Evolutionary conservation across 2,113 vertebrate genomes (phyloP).

Genomic region (Etheostoma cragini): DNA sequence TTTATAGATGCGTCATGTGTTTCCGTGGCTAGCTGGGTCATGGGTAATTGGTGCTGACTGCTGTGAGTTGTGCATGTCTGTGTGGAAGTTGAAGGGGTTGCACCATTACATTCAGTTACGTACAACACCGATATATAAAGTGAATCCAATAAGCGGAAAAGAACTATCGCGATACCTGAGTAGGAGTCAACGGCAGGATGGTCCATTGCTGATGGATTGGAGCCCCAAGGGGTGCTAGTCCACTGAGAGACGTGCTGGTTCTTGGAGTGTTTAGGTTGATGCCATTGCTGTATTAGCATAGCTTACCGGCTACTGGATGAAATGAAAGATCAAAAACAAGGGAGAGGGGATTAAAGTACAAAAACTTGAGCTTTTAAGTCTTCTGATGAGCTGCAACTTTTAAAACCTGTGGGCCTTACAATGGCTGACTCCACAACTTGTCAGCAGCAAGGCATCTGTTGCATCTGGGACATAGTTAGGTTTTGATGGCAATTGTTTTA

Average conservation of each 20-base stretch:
- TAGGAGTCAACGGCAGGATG: slow-evolving; percentile 34
- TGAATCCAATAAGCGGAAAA: slow-evolving; percentile 38
- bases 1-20: slow-evolving; percentile 77
- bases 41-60: slow-evolving; percentile 66
- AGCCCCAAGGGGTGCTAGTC: slow-evolving; percentile 48
- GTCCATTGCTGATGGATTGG: slow-evolving; percentile 69
- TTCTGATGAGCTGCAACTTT: background rate
- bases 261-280: slow-evolving; percentile 31
- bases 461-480: background rate
- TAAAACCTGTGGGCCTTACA: background rate
- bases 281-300: slow-evolving; percentile 41
- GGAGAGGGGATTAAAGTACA: slow-evolving; percentile 16
- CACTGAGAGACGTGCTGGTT: slow-evolving; percentile 22
- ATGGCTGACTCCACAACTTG: background rate
- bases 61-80: slow-evolving; percentile 31
- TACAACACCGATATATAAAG: slow-evolving; percentile 46
- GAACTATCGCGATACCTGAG: slow-evolving; percentile 39
- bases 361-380: slow-evolving; percentile 22
- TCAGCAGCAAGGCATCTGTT: slow-evolving; percentile 2
- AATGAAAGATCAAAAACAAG: slow-evolving; percentile 13
- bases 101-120: slow-evolving; percentile 66
- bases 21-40: slow-evolving; percentile 51
- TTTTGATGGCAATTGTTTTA: background rate
- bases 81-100: slow-evolving; percentile 46
- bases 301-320: slow-evolving; percentile 21